Percentiles rank a stretch among this genome's conserved stretches.
phyloP scores from a whole-genome alignment of 2,888 invertebrate species.

The Volucella zonaria region DNA sequence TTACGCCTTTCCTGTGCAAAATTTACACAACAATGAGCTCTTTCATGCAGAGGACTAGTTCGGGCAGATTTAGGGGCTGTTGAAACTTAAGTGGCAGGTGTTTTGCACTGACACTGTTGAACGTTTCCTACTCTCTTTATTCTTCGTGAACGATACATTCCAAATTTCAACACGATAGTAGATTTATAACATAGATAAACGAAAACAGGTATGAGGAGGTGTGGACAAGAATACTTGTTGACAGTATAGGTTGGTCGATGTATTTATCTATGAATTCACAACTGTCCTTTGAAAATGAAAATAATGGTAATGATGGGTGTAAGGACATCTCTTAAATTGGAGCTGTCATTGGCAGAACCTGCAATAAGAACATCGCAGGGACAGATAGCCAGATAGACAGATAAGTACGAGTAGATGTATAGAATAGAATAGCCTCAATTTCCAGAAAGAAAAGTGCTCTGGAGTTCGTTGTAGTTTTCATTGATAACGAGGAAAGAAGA shows the following conservation, averaged over 20 bases:
- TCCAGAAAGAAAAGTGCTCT: background rate
- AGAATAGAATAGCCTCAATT: background rate
- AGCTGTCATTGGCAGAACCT: constrained; percentile 10
- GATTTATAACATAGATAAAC: constrained; percentile 2
- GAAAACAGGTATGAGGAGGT: background rate
- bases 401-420: no score
- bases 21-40: constrained; percentile 20
- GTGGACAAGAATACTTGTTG: no score
- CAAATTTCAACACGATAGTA: background rate
- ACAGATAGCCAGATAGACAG: no score
- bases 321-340: constrained; percentile 10
- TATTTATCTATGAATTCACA: constrained; percentile 6
- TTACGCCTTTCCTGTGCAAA: constrained; percentile 27
- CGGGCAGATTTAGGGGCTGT: background rate
- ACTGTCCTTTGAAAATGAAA: constrained; percentile 7
- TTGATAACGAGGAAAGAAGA: constrained; percentile 12
- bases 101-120: constrained; percentile 34
- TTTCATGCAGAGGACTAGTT: background rate
- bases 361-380: background rate
- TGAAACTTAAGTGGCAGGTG: constrained; percentile 33
- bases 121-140: constrained; percentile 34
- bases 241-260: background rate
- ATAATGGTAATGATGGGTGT: background rate
- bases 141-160: constrained; percentile 45
- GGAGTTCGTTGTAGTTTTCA: background rate